Conservation (phyloP, 1,140 invertebrate species). For the Drosophila albomicans region DNA sequence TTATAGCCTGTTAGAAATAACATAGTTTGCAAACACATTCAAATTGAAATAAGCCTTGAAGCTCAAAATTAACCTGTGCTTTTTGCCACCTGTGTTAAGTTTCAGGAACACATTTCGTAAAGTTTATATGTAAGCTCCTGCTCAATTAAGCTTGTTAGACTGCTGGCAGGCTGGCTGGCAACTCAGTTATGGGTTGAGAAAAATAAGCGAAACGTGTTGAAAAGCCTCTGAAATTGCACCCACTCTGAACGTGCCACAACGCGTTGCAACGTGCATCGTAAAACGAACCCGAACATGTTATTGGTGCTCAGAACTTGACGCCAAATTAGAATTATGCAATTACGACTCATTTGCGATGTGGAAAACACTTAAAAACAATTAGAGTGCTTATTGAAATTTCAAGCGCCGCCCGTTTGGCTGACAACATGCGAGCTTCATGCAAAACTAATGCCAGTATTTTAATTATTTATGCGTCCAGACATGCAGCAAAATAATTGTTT, state of each 20-base stretch:
- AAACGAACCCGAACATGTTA: slow-evolving; percentile 70
- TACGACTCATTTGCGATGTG: slow-evolving; percentile 77
- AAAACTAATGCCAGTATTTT: slow-evolving; percentile 70
- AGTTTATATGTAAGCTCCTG: slow-evolving; percentile 32
- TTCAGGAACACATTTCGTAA: slow-evolving; percentile 25
- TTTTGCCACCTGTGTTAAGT: slow-evolving; percentile 18
- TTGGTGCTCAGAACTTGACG: slow-evolving; percentile 72
- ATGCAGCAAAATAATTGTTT: slow-evolving; percentile 76
- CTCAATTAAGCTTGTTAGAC: slow-evolving; percentile 47
- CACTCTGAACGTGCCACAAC: background rate
- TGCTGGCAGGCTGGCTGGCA: slow-evolving; percentile 4
- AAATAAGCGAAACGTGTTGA: slow-evolving; percentile 20
- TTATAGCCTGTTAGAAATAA: background rate
- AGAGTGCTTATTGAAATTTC: slow-evolving; percentile 81
- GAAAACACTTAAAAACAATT: slow-evolving; percentile 84
- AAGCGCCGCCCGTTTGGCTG: slow-evolving; percentile 26
- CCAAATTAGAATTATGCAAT: slow-evolving; percentile 83
- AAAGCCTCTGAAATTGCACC: slow-evolving; percentile 4
- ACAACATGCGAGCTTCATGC: slow-evolving; percentile 64
- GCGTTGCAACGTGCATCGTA: slow-evolving; percentile 47
- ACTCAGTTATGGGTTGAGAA: slow-evolving; percentile 45
- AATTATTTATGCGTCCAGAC: slow-evolving; percentile 74
- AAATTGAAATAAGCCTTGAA: background rate
- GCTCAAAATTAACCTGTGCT: background rate
- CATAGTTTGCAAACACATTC: background rate